Evolutionary conservation across 2,888 invertebrate genomes (phyloP).

Genomic region (Apodemia zela): DNA sequence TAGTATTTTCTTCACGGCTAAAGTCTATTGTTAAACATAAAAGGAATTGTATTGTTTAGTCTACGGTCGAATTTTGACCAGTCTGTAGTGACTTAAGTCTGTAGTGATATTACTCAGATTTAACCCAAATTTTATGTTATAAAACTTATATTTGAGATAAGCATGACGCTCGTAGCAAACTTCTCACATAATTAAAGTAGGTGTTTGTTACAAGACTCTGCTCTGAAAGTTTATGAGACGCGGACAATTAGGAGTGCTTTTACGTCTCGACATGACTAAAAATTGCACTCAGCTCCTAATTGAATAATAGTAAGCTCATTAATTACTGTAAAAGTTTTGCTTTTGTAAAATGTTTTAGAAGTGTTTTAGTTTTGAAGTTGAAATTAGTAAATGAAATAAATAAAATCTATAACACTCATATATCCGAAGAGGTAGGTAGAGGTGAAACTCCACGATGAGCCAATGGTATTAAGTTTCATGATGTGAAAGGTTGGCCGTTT

Average conservation of each 20-base stretch:
- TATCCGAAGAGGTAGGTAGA: too few species aligned
- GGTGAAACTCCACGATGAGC: too few species aligned
- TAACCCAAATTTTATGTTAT: conserved; percentile 19
- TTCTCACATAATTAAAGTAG: conserved; percentile 22
- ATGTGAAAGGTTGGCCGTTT: too few species aligned
- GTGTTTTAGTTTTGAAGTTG: not conserved
- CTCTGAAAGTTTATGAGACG: conserved; percentile 16
- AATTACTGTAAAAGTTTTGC: not conserved
- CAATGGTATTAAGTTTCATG: too few species aligned
- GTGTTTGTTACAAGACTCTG: conserved; percentile 18
- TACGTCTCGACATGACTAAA: conserved; percentile 22
- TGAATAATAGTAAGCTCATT: conserved; percentile 14
- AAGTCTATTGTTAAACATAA: too few species aligned
- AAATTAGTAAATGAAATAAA: too few species aligned
- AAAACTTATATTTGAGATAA: not conserved
- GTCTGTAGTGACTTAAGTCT: too few species aligned
- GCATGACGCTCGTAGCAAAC: not conserved
- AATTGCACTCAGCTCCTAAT: conserved; percentile 28
- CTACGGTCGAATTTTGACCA: too few species aligned
- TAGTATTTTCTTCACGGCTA: too few species aligned
- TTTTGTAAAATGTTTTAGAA: not conserved
- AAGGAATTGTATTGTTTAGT: too few species aligned
- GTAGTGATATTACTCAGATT: too few species aligned
- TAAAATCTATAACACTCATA: too few species aligned
- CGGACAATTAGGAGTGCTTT: conserved; percentile 27